A percentile compares a stretch with the other conserved stretches of the same genome.
Evolutionary conservation across 1,140 invertebrate genomes (phyloP).

Genomic region (Bombus soroeensis): DNA sequence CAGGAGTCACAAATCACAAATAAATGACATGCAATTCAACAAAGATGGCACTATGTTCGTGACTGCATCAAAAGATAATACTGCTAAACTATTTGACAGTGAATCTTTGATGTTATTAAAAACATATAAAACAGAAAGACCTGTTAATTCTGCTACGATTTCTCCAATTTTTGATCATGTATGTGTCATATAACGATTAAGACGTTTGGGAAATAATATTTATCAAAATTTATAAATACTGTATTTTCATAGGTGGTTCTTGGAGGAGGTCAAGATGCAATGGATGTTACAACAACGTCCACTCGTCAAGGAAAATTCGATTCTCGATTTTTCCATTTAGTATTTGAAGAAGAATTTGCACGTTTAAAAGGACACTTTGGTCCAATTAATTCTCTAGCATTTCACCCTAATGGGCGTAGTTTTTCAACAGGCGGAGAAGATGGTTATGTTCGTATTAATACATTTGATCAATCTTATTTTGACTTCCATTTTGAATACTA

Average conservation of each 20-base stretch:
- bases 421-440: constrained; percentile 99
- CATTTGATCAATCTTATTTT: constrained; percentile 98
- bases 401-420: constrained; percentile 98
- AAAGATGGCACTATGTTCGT: constrained; percentile 98
- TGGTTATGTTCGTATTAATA: constrained; percentile 98
- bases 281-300: constrained; percentile 99
- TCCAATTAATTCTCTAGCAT: constrained; percentile 99
- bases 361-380: constrained; percentile 99
- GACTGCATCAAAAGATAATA: constrained; percentile 96
- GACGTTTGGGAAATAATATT: not conserved
- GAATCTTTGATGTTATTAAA: constrained; percentile 93
- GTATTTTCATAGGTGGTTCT: constrained; percentile 88
- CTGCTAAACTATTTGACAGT: constrained; percentile 96
- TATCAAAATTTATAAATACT: not conserved
- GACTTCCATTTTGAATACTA: constrained; percentile 98
- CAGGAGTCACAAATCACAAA: constrained; percentile 92
- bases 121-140: constrained; percentile 97
- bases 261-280: constrained; percentile 99
- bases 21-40: constrained; percentile 98
- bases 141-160: constrained; percentile 97
- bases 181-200: constrained; percentile 67
- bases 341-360: constrained; percentile 99
- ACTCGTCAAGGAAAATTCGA: constrained; percentile 98
- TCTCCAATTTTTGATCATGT: constrained; percentile 97
- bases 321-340: constrained; percentile 98